A percentile compares a stretch with the other conserved stretches of the same genome.
Evolutionary conservation across 2,888 invertebrate genomes (phyloP).

Genomic region (Rambutsinella grinnellia): DNA sequence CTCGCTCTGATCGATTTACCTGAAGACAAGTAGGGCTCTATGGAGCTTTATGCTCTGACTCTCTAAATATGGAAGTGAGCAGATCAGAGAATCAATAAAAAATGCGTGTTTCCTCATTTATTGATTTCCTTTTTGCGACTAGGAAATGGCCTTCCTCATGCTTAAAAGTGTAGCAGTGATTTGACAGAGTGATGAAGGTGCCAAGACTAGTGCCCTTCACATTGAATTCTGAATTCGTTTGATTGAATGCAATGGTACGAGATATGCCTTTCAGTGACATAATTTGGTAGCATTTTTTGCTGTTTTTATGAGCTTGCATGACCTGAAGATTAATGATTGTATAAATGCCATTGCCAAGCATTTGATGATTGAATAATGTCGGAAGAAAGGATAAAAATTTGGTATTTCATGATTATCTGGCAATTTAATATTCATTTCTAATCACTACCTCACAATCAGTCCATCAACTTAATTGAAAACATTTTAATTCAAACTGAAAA

Average conservation of each 20-base stretch:
- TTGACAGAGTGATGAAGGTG: neutral
- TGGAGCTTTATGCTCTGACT: neutral
- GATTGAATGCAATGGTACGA: neutral
- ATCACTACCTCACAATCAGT: no score
- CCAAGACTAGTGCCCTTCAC: constrained; percentile 30
- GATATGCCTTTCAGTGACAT: no score
- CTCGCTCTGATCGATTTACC: neutral
- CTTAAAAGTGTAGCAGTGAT: neutral
- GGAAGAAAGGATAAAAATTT: no score
- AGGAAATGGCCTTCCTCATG: constrained; percentile 43
- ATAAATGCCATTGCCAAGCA: no score
- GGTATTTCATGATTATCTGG: no score
- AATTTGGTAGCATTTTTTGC: constrained; percentile 12
- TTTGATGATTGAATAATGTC: no score
- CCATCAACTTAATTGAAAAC: neutral
- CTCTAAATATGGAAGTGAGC: neutral
- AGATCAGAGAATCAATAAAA: constrained; percentile 33
- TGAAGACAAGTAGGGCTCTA: constrained; percentile 1
- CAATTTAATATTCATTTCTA: no score
- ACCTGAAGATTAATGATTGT: no score
- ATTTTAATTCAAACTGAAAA: no score
- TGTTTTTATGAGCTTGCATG: neutral
- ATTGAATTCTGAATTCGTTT: constrained; percentile 25
- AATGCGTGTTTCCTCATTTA: constrained; percentile 25
- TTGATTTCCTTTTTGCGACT: constrained; percentile 51